Base-by-base conservation (phyloP, 2,888 invertebrate species). In the Sesia bembeciformis region DNA sequence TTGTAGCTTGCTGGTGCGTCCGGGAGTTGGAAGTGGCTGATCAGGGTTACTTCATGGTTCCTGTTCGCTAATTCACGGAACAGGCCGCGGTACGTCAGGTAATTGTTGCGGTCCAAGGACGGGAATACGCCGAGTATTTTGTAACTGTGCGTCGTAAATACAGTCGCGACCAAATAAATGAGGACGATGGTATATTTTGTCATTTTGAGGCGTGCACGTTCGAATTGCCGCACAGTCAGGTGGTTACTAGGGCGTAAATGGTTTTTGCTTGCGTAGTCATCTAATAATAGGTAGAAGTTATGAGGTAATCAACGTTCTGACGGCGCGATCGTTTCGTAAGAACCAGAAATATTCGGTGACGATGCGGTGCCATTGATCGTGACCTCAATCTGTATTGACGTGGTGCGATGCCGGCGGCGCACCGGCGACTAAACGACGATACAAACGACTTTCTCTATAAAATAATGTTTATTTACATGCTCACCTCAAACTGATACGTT, bases 101-200 rank as follows among this genome's bases (percentile, higher is more conserved):
- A 85, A 73, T 91, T 91, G 63, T 86, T 91, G 54, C 84, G 83
- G 55, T 88, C 88, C 58, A 82, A 65, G 4, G 91, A 90, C 7
- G 91, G 90, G 67, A 91, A 91, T 67, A 91, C 76, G 5, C 90
- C 91, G 60, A 91, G 81, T 64, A 91, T 90, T 73, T 76, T 86
- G 74, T 90, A 90, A 64, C 81, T 70, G 64, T 79, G 69, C 41
- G 72, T 68, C 39, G 73, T 68, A 57, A 81, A 61, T 62, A 82
- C 67, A 51, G 74, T 75, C 41, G 76, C 77, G 52, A 80, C 60
- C 64, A 84, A 75, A 62, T 66, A 78, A 53, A 79, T 66, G 56
- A 75, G 60, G 60, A 80, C 64, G 57, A 74, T 59, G 52, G 64
- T 63, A 59, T 68, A 62, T 72, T 77, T 84, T 59, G 70, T 65